Percentiles rank a stretch among this genome's conserved stretches.
Conservation (phyloP, 2,888 invertebrate genomes). For the Priocnemis perturbator region DNA sequence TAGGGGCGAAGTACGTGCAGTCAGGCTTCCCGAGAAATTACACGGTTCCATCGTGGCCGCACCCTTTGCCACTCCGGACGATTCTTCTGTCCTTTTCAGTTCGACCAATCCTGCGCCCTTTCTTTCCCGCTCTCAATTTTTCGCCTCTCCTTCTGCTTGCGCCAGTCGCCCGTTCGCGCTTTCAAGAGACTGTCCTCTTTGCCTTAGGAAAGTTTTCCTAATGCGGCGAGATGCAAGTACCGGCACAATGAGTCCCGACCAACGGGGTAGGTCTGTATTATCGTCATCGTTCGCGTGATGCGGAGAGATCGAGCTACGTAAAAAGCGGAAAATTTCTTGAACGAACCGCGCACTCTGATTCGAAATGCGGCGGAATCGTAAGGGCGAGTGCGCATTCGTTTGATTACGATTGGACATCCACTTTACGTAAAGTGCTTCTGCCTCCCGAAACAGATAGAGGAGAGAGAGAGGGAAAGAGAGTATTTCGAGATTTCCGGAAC, state of each 20-base stretch:
- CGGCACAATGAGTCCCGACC: conserved; percentile 17
- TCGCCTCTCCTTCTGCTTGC: conserved; percentile 12
- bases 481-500: not conserved
- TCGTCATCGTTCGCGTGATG: conserved; percentile 28
- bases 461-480: no score
- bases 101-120: conserved; percentile 21
- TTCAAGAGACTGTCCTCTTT: conserved; percentile 14
- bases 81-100: conserved; percentile 24
- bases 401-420: no score
- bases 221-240: conserved; percentile 25
- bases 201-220: conserved; percentile 27
- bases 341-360: not conserved
- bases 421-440: no score
- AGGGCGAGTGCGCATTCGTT: not conserved
- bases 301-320: not conserved
- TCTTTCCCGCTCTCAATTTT: conserved; percentile 17
- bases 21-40: conserved; percentile 53
- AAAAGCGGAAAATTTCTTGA: not conserved
- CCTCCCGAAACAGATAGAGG: no score
- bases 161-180: conserved; percentile 1
- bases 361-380: not conserved
- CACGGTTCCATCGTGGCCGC: conserved; percentile 46
- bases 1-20: conserved; percentile 33
- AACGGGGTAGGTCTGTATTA: conserved; percentile 16
- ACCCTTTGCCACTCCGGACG: conserved; percentile 25